Evolutionary conservation across 2,113 vertebrate species (phyloP), one percentile per base, ranked within the genome.

Genomic region (Polypterus bichir): DNA sequence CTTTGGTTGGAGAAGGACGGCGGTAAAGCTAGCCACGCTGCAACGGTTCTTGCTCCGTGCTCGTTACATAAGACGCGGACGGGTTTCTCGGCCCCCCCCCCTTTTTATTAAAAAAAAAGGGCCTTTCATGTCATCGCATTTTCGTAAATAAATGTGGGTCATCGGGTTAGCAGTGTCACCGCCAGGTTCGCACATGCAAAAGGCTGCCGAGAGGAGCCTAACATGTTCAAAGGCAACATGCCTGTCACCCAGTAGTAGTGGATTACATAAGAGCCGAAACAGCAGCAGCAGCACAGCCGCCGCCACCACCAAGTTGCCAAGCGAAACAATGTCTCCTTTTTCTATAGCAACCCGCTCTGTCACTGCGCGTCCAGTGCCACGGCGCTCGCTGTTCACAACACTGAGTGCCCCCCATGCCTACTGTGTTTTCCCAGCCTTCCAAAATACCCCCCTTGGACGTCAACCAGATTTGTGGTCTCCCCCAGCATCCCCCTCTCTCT

Each of bases 91-190:
- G 27, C 27, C 27, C 27, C 27, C 27, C 27, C 1, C 27, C 27
- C 27, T 27, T 27, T 27, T 27, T 27, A 27, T 27, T n/a, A n/a
- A n/a, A n/a, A n/a, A n/a, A n/a, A 27, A 27, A 27, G 27, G 27
- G 27, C 2, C 27, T 2, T 27, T 27, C 27, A 27, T 27, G 27
- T 27, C 27, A 27, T 27, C 27, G 27, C 27, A 27, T 27, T 27
- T 27, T 27, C 27, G 66, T 80, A 73, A 73, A 74, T 82, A 77
- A 78, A 88, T 83, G 74, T 81, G 68, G 83, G 85, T 88, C 85
- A 85, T 82, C 80, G 77, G 83, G 83, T 86, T 83, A 87, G 77
- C 66, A 81, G 81, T 77, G 73, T 84, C 79, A 73, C 75, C 76
- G 72, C 73, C 79, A 77, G 73, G 78, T 74, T 76, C 71, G 57